A percentile compares a stretch with the other conserved stretches of the same genome.
These are phyloP conservation scores for Morone saxatilis DNA, from an alignment of 2,113 vertebrate genomes.

Conservation along the genomic window DNA sequence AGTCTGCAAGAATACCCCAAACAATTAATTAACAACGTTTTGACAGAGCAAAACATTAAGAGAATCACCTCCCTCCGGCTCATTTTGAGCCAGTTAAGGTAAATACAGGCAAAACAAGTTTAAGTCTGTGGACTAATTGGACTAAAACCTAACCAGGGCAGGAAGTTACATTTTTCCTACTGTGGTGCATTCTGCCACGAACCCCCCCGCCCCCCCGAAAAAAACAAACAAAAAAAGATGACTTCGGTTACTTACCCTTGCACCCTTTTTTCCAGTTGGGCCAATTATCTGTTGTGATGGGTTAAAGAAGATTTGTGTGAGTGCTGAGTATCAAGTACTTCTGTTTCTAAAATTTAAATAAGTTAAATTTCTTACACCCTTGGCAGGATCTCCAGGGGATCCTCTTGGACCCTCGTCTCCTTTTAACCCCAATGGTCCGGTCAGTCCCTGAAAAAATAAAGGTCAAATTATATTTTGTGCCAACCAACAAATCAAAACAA, in stretches of 20 bases:
- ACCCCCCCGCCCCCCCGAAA: no score
- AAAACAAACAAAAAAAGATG: not conserved
- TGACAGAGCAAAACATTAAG: slow-evolving; percentile 51
- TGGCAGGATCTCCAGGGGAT: slow-evolving; percentile 87
- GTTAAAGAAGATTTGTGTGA: not conserved
- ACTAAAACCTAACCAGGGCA: not conserved
- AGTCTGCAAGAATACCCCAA: slow-evolving; percentile 52
- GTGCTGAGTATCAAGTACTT: not conserved
- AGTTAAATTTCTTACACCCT: slow-evolving; percentile 85
- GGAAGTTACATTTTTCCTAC: not conserved
- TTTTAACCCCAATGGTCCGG: slow-evolving; percentile 87
- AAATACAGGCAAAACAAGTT: slow-evolving; percentile 19
- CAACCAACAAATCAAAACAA: not conserved
- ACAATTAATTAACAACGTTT: slow-evolving; percentile 71
- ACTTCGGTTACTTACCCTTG: slow-evolving; percentile 82
- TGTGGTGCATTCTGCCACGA: no score
- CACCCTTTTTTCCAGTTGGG: slow-evolving; percentile 89
- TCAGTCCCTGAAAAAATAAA: slow-evolving; percentile 81
- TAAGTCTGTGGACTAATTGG: not conserved
- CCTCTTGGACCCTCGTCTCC: slow-evolving; percentile 89
- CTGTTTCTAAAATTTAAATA: slow-evolving; percentile 7
- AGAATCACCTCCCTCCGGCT: slow-evolving; percentile 53
- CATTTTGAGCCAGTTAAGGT: slow-evolving; percentile 36
- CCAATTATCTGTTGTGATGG: slow-evolving; percentile 85
- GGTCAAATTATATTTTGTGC: not conserved